These are phyloP conservation scores for Agrotis exclamationis DNA, from an alignment of 2,888 invertebrate species.

Conservation along the genomic window DNA sequence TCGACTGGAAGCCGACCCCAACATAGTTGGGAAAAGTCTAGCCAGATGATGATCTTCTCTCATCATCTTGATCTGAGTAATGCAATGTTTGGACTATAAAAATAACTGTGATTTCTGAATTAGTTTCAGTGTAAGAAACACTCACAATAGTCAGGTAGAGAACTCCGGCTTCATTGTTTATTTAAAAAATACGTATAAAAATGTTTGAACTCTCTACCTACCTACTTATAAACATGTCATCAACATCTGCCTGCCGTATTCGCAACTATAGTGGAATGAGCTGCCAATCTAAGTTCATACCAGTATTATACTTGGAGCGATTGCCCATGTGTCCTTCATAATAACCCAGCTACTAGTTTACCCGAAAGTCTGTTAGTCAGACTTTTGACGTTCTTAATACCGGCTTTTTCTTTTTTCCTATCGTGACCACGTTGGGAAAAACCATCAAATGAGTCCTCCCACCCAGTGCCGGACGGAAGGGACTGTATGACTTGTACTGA, in stretches of 20 bases:
- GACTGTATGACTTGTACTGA: too few species aligned
- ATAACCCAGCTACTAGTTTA: too few species aligned
- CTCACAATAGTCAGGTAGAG: neutral
- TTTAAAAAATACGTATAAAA: neutral
- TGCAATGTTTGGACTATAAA: neutral
- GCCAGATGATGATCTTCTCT: too few species aligned
- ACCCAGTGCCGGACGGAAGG: too few species aligned
- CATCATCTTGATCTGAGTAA: neutral
- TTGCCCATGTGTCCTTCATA: neutral
- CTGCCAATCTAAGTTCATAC: neutral
- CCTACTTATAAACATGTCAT: neutral
- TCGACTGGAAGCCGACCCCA: too few species aligned
- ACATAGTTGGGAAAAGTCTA: too few species aligned
- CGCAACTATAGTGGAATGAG: neutral
- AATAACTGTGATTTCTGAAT: neutral
- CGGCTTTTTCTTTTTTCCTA: too few species aligned
- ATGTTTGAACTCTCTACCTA: neutral
- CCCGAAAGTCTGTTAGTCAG: too few species aligned
- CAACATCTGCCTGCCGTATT: neutral
- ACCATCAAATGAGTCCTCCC: too few species aligned
- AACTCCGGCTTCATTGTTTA: neutral
- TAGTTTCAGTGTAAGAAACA: neutral
- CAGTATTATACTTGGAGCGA: neutral
- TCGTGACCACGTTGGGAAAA: too few species aligned
- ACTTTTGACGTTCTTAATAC: too few species aligned